Evolutionary conservation across 1,140 invertebrate species (phyloP).

Genomic region (Formica selysi): DNA sequence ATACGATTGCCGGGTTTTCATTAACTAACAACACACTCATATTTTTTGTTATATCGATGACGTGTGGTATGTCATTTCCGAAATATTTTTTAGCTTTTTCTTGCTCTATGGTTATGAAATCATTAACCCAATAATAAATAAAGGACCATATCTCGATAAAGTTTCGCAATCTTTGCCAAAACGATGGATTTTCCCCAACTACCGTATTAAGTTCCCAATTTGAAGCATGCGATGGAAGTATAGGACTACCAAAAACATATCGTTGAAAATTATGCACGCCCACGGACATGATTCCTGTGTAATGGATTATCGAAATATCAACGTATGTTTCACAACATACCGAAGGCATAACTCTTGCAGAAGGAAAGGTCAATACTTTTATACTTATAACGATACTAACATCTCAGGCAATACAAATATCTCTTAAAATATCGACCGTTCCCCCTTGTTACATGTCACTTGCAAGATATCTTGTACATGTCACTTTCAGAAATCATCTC

Average conservation of each 20-base stretch:
- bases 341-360: neutral
- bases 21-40: slow-evolving; percentile 42
- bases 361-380: neutral
- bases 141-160: slow-evolving; percentile 25
- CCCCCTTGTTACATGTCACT: neutral
- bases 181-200: slow-evolving; percentile 12
- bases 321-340: neutral
- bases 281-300: slow-evolving; percentile 43
- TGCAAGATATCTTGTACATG: too few relatives aligned
- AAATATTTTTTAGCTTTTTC: slow-evolving; percentile 70
- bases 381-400: neutral
- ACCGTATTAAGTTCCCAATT: slow-evolving; percentile 49
- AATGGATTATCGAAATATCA: neutral
- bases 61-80: neutral
- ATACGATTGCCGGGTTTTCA: slow-evolving; percentile 85
- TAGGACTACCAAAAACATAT: slow-evolving; percentile 55
- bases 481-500: neutral
- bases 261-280: slow-evolving; percentile 34
- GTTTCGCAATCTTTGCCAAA: slow-evolving; percentile 59
- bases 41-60: slow-evolving; percentile 26
- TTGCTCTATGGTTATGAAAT: slow-evolving; percentile 42
- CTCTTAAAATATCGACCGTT: neutral
- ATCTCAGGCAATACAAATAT: neutral
- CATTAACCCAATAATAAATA: slow-evolving; percentile 67
- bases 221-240: slow-evolving; percentile 62